These are phyloP conservation scores for Leptobrachium leishanense DNA, from an alignment of 2,113 vertebrate genomes.

Conservation along the genomic window DNA sequence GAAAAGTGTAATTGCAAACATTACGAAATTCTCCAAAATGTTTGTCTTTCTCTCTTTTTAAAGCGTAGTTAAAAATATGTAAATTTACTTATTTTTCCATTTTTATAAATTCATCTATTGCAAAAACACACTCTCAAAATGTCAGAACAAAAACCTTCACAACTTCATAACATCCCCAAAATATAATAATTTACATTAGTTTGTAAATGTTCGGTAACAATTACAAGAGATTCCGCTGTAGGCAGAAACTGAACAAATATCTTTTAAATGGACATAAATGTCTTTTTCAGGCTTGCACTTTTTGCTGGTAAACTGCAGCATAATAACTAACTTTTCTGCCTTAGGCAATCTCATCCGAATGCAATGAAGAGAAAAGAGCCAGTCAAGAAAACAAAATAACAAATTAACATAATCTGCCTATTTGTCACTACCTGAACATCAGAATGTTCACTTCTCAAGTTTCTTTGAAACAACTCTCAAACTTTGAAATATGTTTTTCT, in stretches of 20 bases:
- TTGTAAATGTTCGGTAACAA: slow-evolving; percentile 33
- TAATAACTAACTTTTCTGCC: slow-evolving; percentile 12
- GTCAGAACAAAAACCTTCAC: neutral
- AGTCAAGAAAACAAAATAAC: slow-evolving; percentile 7
- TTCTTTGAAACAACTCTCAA: neutral
- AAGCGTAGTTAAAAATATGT: no score
- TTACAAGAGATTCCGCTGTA: slow-evolving; percentile 28
- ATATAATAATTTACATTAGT: slow-evolving; percentile 29
- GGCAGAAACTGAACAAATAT: slow-evolving; percentile 45
- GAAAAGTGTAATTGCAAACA: no score
- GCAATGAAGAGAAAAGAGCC: slow-evolving; percentile 11
- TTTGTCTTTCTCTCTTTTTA: no score
- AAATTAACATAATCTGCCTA: neutral
- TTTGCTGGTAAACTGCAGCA: slow-evolving; percentile 25
- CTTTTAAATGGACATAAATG: slow-evolving; percentile 45
- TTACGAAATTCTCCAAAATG: no score
- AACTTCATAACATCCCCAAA: slow-evolving; percentile 15
- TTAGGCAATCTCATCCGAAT: slow-evolving; percentile 9
- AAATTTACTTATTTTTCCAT: no score
- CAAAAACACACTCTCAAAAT: neutral
- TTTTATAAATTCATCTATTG: no score
- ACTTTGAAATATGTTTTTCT: neutral
- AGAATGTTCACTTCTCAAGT: neutral
- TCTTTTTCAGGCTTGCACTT: slow-evolving; percentile 39
- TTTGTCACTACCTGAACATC: neutral